Evolutionary conservation across 1,140 invertebrate species (phyloP), one percentile per base, ranked within the genome.

Genomic region (Triops cancriformis): DNA sequence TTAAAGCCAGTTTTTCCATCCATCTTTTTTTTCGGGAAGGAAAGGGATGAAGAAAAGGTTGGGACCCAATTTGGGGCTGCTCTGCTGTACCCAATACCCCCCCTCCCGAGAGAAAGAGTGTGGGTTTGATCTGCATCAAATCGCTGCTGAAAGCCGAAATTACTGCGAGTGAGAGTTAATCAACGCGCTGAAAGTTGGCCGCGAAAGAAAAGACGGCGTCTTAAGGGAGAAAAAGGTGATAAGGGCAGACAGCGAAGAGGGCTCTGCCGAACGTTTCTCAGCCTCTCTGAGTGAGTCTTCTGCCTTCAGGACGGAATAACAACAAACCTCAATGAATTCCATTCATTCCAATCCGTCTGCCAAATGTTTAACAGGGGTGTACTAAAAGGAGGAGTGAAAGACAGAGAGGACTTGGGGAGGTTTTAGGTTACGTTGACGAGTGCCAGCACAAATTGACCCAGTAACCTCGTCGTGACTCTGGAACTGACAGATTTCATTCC

Each of bases 261-360:
- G 31, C 2, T 37, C 31, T 37, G n/a, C 31, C 7, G 7, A 37
- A 7, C 31, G 2, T 37, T 7, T 7, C 31, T 37, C 31, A 37
- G 31, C 31, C 7, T 37, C 31, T 37, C 31, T 7, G 31, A 37
- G 31, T 37, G 31, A 23, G 18, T 23, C 51, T 64, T 23, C 45
- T 64, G 2, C 31, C 31, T 37, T 7, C 7, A 37, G 7, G 51
- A 6, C 51, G 0, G 51, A 1, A 51, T 23, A 51, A 64, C 18
- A 18, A 64, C 51, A 0, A 23, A 1, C 51, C 11, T 6, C 14
- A 64, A 64, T 23, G n/a, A 23, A 64, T 64, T 64, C 51, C 51
- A n/a, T 6, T 64, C 51, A 64, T 64, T 64, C 51, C 51, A 64
- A 64, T 64, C 51, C n/a, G 51, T 23, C 51, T 64, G 51, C 51